Evolutionary conservation across 2,888 invertebrate species (phyloP).

Genomic region (Ectemnius cavifrons): DNA sequence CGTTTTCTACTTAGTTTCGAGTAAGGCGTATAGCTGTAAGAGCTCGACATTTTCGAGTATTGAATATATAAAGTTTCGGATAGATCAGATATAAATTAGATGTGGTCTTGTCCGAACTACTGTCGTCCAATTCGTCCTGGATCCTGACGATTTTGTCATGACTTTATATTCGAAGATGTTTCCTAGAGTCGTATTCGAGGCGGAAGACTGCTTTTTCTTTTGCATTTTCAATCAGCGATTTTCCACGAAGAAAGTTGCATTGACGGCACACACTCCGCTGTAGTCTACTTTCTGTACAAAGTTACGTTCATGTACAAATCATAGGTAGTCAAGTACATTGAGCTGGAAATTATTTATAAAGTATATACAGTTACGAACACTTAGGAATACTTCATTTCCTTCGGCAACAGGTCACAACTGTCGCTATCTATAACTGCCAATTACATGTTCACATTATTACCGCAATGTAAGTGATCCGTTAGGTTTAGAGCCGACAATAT

Average conservation of each 20-base stretch:
- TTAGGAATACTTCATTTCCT: slow-evolving; percentile 41
- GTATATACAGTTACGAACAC: slow-evolving; percentile 24
- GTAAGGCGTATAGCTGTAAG: too few species aligned
- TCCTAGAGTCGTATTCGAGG: slow-evolving; percentile 35
- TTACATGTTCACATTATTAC: slow-evolving; percentile 15
- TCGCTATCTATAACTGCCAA: slow-evolving; percentile 40
- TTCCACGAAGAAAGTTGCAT: slow-evolving; percentile 18
- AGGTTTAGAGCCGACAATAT: not conserved
- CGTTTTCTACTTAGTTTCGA: slow-evolving; percentile 2
- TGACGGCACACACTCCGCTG: slow-evolving; percentile 16
- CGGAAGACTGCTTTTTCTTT: slow-evolving; percentile 51
- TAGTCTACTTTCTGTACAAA: slow-evolving; percentile 40
- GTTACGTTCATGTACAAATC: slow-evolving; percentile 52
- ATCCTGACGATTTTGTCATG: too few species aligned
- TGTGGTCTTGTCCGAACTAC: too few species aligned
- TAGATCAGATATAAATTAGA: too few species aligned
- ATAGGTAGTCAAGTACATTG: slow-evolving; percentile 24
- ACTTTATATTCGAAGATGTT: too few species aligned
- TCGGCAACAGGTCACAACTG: slow-evolving; percentile 14
- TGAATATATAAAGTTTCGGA: too few species aligned
- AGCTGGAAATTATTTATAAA: slow-evolving; percentile 51
- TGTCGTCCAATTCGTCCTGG: too few species aligned
- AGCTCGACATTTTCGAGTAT: too few species aligned
- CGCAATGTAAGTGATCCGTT: slow-evolving; percentile 16
- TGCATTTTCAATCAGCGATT: slow-evolving; percentile 49